phyloP scores from a whole-genome alignment of 2,888 invertebrate genomes.

The Oasisia sp. region DNA sequence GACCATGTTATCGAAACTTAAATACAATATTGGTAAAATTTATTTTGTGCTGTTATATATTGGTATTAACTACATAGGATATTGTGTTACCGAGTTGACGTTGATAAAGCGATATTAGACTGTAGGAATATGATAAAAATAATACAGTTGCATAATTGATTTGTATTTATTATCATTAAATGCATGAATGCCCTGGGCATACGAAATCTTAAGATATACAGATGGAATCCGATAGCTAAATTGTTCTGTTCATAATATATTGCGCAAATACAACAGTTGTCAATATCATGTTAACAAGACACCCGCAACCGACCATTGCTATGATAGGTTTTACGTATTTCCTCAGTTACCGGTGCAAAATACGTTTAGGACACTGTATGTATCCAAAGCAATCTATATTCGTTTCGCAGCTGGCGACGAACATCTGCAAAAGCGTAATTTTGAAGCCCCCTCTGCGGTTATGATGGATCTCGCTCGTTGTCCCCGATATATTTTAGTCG shows the following conservation, averaged over 20 bases:
- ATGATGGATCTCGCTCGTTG: not conserved
- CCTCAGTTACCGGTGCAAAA: not conserved
- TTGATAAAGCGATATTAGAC: too few species aligned
- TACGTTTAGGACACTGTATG: not conserved
- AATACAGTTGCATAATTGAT: not conserved
- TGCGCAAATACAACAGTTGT: not conserved
- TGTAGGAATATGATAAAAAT: not conserved
- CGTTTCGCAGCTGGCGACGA: not conserved
- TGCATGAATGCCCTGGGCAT: not conserved
- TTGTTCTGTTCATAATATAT: not conserved
- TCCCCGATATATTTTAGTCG: not conserved
- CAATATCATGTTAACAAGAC: not conserved
- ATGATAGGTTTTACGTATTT: not conserved
- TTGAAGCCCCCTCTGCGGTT: not conserved
- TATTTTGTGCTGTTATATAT: too few species aligned
- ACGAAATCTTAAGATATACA: not conserved
- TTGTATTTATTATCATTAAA: not conserved
- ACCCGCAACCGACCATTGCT: not conserved
- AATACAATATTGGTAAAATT: too few species aligned
- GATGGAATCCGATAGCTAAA: not conserved
- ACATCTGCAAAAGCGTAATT: conserved; percentile 17
- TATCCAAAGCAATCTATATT: not conserved
- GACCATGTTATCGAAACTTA: too few species aligned
- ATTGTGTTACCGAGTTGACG: too few species aligned
- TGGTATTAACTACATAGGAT: too few species aligned